Conservation (phyloP, 2,888 invertebrate genomes). For the Watsonalla binaria region DNA sequence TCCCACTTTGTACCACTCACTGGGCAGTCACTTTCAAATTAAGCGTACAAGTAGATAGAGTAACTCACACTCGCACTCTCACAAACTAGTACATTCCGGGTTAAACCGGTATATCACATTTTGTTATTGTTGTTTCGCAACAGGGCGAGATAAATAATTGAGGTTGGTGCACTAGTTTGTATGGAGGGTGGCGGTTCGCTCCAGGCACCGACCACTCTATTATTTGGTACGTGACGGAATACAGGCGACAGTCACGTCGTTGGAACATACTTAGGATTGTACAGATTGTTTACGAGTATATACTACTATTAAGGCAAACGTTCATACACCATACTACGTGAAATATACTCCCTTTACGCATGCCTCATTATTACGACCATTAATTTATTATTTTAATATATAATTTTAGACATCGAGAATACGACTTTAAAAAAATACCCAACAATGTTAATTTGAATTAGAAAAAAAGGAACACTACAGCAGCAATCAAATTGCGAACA, state of each 20-base stretch:
- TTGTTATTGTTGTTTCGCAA: neutral
- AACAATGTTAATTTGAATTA: slow-evolving; percentile 63
- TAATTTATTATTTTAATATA: slow-evolving; percentile 44
- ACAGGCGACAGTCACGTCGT: slow-evolving; percentile 29
- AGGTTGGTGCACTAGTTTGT: neutral
- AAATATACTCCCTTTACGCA: slow-evolving; percentile 40
- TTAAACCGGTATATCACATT: neutral
- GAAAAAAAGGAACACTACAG: slow-evolving; percentile 76
- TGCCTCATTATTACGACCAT: slow-evolving; percentile 52
- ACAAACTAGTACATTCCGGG: neutral
- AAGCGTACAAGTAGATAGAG: too few relatives aligned
- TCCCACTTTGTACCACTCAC: neutral
- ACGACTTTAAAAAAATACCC: slow-evolving; percentile 69
- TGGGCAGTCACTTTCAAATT: too few relatives aligned
- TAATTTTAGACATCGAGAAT: slow-evolving; percentile 50
- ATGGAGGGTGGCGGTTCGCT: slow-evolving; percentile 9
- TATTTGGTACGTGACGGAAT: slow-evolving; percentile 68
- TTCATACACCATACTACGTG: slow-evolving; percentile 53
- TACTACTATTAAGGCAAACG: slow-evolving; percentile 69
- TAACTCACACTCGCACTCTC: neutral
- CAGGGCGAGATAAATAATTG: too few relatives aligned
- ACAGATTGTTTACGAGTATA: slow-evolving; percentile 43
- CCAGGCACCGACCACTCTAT: slow-evolving; percentile 47
- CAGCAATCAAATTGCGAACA: slow-evolving; percentile 79
- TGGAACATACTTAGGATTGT: slow-evolving; percentile 45